phyloP scores from a whole-genome alignment of 2,113 vertebrate species.

The Caranx melampygus region DNA sequence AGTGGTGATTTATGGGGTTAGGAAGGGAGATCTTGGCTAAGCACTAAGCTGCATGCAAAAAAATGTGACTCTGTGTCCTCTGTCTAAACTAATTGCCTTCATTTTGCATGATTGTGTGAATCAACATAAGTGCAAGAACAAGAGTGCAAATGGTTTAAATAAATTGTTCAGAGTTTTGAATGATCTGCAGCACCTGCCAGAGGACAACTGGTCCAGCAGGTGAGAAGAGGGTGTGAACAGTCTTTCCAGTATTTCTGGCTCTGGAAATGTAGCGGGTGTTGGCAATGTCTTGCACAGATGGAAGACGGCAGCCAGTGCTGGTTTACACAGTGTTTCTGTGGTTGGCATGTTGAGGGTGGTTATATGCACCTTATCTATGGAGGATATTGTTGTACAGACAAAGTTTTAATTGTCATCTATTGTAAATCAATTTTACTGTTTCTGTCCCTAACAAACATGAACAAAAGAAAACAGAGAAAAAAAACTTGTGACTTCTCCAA shows the following conservation, averaged over 20 bases:
- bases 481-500: constrained; percentile 5
- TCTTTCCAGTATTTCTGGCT: too few relatives aligned
- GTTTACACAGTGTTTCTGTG: too few relatives aligned
- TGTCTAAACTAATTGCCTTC: not conserved
- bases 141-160: too few relatives aligned
- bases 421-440: not conserved
- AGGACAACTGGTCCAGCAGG: too few relatives aligned
- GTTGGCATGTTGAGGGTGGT: not conserved
- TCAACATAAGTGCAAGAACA: too few relatives aligned
- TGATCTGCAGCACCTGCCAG: too few relatives aligned
- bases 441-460: not conserved
- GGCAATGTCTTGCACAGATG: too few relatives aligned
- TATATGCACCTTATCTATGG: not conserved
- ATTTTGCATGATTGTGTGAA: too few relatives aligned
- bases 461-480: not conserved
- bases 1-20: constrained; percentile 10
- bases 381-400: not conserved
- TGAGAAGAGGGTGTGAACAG: too few relatives aligned
- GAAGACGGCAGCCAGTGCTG: too few relatives aligned
- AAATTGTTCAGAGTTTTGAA: too few relatives aligned
- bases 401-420: not conserved
- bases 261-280: too few relatives aligned
- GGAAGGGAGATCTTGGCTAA: not conserved
- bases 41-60: constrained; percentile 14
- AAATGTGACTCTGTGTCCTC: not conserved